Conservation (phyloP, 2,797 vertebrate genomes). For the Borostomias antarcticus region DNA sequence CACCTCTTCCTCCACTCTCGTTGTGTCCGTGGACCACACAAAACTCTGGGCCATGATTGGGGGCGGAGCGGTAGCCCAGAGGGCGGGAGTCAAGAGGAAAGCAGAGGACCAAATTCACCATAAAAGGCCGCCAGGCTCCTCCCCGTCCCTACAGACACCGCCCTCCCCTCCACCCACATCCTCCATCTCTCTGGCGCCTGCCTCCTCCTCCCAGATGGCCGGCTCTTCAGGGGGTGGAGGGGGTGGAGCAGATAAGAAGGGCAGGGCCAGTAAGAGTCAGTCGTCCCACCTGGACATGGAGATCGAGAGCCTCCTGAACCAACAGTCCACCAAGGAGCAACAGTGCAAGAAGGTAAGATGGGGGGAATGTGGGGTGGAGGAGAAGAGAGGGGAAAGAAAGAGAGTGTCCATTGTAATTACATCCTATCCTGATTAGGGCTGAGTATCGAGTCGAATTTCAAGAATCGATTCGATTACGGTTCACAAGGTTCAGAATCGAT, state of each 20-base stretch:
- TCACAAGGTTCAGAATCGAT: too few relatives aligned
- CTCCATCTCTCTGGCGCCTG: conserved; percentile 66
- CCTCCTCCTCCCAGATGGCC: conserved; percentile 58
- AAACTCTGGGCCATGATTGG: conserved; percentile 92
- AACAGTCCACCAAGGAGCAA: conserved; percentile 94
- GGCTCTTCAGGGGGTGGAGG: conserved; percentile 61
- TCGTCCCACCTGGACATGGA: conserved; percentile 91
- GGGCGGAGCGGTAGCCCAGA: conserved; percentile 64
- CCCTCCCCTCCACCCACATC: conserved; percentile 65
- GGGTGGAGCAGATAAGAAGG: conserved; percentile 82
- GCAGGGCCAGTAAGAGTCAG: conserved; percentile 74
- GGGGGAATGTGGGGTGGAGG: neutral
- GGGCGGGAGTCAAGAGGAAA: conserved; percentile 77
- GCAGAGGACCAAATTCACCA: conserved; percentile 70
- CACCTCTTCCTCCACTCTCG: conserved; percentile 75
- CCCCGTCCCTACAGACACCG: conserved; percentile 62
- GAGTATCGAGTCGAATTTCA: too few relatives aligned
- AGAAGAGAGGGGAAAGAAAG: neutral
- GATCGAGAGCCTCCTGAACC: conserved; percentile 91
- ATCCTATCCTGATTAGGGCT: too few relatives aligned
- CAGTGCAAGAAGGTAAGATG: conserved; percentile 93
- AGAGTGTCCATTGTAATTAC: neutral
- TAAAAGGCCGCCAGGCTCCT: conserved; percentile 65
- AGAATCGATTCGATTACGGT: too few relatives aligned
- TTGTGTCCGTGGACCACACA: conserved; percentile 88